Conservation (phyloP, 2,888 invertebrate species). For the Sympetrum striolatum region DNA sequence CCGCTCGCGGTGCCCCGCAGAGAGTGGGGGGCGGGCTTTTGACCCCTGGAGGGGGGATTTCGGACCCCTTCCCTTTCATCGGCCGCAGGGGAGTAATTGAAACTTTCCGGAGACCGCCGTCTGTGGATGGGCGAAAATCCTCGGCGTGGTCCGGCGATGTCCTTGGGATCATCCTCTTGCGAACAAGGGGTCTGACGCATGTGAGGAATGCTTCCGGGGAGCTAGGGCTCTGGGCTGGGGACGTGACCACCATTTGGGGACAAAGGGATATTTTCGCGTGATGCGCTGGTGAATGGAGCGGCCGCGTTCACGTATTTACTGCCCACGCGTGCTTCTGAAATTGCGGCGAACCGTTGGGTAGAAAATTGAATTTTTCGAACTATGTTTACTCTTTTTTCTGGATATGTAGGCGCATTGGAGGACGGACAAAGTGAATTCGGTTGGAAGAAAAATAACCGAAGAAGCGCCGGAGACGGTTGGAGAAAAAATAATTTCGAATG, state of each 20-base stretch:
- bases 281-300: too few relatives aligned
- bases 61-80: constrained; percentile 17
- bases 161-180: neutral
- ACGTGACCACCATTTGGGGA: neutral
- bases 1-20: constrained; percentile 24
- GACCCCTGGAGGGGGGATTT: neutral
- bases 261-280: neutral
- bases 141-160: neutral
- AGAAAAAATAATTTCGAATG: too few relatives aligned
- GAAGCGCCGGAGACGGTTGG: too few relatives aligned
- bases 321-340: too few relatives aligned
- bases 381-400: too few relatives aligned
- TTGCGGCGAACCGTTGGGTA: too few relatives aligned
- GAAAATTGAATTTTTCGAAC: too few relatives aligned
- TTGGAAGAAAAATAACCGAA: too few relatives aligned
- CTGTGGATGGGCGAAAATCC: neutral
- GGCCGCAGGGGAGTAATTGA: constrained; percentile 17
- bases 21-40: neutral
- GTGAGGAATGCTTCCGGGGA: neutral
- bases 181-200: neutral
- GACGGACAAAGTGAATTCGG: too few relatives aligned
- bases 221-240: neutral
- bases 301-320: too few relatives aligned
- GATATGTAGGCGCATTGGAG: too few relatives aligned
- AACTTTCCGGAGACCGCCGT: constrained; percentile 7